These are phyloP conservation scores for Dendroctonus ponderosae DNA, from an alignment of 1,140 invertebrate species.

Conservation along the genomic window DNA sequence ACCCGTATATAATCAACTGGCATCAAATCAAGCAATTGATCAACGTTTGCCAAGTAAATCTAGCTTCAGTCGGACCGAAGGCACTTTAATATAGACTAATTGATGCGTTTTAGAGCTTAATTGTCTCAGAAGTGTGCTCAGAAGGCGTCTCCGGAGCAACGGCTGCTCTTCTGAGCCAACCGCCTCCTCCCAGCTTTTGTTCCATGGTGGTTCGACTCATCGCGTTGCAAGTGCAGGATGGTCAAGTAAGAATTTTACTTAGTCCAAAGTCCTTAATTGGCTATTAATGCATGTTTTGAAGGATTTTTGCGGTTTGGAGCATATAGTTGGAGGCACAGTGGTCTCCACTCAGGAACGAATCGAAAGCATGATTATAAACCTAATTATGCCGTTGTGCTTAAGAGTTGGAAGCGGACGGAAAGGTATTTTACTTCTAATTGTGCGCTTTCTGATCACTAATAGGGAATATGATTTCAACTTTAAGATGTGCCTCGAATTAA, in stretches of 20 bases:
- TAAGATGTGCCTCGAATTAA: slow-evolving; percentile 85
- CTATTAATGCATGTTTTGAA: slow-evolving; percentile 48
- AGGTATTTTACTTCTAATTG: slow-evolving; percentile 39
- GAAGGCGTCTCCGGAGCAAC: slow-evolving; percentile 75
- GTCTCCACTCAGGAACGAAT: slow-evolving; percentile 89
- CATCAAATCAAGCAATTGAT: slow-evolving; percentile 91
- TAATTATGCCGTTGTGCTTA: slow-evolving; percentile 93
- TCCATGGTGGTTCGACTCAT: slow-evolving; percentile 93
- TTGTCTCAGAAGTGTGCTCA: slow-evolving; percentile 68
- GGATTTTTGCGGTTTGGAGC: slow-evolving; percentile 90
- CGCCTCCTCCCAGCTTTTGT: slow-evolving; percentile 90
- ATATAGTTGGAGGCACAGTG: slow-evolving; percentile 86
- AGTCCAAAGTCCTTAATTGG: neutral
- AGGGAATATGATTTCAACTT: slow-evolving; percentile 26
- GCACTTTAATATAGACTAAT: neutral
- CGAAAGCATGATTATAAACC: slow-evolving; percentile 93
- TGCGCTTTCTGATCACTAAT: neutral
- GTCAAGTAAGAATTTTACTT: slow-evolving; percentile 62
- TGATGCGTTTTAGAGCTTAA: slow-evolving; percentile 63
- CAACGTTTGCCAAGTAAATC: slow-evolving; percentile 74
- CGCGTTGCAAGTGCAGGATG: slow-evolving; percentile 88
- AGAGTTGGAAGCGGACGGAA: slow-evolving; percentile 88
- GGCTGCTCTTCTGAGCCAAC: slow-evolving; percentile 77
- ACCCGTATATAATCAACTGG: slow-evolving; percentile 95
- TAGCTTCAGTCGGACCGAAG: neutral